Evolutionary conservation across 2,888 invertebrate species (phyloP), one percentile per base, ranked within the genome.

Genomic region (Apantesis nais): DNA sequence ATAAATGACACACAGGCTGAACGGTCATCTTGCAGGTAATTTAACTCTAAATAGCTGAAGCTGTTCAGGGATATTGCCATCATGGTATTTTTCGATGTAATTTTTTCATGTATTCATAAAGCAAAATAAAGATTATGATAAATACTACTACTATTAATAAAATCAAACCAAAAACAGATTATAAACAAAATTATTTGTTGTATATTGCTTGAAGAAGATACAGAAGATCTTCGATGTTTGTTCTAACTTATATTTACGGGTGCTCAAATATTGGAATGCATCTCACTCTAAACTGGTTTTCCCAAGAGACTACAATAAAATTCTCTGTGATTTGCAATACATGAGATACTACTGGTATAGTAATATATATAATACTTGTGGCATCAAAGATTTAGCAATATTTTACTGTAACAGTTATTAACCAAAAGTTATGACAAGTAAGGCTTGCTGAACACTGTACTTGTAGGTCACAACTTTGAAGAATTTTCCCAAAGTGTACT

Each of bases 401-500:
- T 22, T 48, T 48, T 22, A 48, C 8, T 22, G 48, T 14, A 48
- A 48, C 1, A 48, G 22, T 22, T 48, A 48, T 48, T 7, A 19
- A 19, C 19, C n/a, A 7, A 37, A 62, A 37, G 12, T n/a, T n/a
- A 41, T 14, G 41, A 39, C 9, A 39, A 39, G 41, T 16, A 41
- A 41, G 14, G 62, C 14, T 75, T n/a, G n/a, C 29, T 41, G 9
- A 72, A 48, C 67, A 14, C 11, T 2, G 14, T 16, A 39, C 0
- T 68, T 41, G 82, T 79, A 63, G 48, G 62, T 70, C 61, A 55
- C 67, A 52, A 69, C 48, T 62, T 41, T 64, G 66, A 66, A 68
- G 74, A 81, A 81, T 83, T 76, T 84, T 78, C 83, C 68, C 75
- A 80, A 81, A 84, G 78, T 81, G 80, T 78, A 82, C 80, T 82